phyloP scores from a whole-genome alignment of 1,140 invertebrate species.

The Meloidogyne chitwoodi region DNA sequence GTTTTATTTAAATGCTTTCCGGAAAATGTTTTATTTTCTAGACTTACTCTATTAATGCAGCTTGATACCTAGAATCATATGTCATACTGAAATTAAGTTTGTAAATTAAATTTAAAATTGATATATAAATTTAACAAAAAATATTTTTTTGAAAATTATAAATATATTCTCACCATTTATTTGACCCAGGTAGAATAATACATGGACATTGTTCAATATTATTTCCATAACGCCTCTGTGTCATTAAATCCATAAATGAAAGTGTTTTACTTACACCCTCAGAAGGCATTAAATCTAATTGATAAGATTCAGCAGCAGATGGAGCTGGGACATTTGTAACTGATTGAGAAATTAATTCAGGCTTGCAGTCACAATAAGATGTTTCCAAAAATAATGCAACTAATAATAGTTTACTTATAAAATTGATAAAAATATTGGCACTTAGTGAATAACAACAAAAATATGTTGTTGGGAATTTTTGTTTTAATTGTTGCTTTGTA shows the following conservation, averaged over 20 bases:
- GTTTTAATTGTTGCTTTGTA: not conserved
- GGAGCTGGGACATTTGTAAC: not conserved
- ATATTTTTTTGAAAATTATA: too few species aligned
- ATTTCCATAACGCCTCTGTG: slow-evolving; percentile 29
- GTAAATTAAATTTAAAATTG: too few species aligned
- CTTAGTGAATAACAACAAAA: not conserved
- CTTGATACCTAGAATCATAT: slow-evolving; percentile 26
- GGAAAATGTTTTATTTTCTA: not conserved
- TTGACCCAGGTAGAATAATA: slow-evolving; percentile 34
- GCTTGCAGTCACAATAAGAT: not conserved
- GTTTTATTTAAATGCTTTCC: not conserved
- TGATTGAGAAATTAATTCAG: not conserved
- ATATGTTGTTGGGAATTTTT: not conserved
- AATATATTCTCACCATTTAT: too few species aligned
- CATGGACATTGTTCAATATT: slow-evolving; percentile 41
- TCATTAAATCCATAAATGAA: slow-evolving; percentile 35
- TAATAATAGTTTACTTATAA: not conserved
- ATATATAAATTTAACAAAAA: too few species aligned
- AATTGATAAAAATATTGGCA: not conserved
- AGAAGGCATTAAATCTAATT: not conserved
- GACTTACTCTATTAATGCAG: not conserved
- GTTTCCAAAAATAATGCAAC: not conserved
- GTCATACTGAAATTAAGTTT: too few species aligned
- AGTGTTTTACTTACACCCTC: slow-evolving; percentile 9
- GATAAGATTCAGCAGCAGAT: not conserved